Evolutionary conservation across 2,113 vertebrate genomes (phyloP), one percentile per base, ranked within the genome.

Genomic region (Chroicocephalus ridibundus): DNA sequence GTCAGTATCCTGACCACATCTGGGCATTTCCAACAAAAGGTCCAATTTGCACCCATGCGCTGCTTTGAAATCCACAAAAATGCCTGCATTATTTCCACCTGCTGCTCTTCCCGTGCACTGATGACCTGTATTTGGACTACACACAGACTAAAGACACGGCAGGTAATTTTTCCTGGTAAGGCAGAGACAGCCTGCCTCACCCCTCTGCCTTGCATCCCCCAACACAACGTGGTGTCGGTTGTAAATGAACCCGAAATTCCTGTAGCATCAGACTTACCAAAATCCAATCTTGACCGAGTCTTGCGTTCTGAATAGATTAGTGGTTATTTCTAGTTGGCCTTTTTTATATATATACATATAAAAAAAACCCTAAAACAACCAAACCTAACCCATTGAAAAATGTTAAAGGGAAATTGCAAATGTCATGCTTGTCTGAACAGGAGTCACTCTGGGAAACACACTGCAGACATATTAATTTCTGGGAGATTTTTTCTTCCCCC

Each of bases 331-430:
- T 42, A 27, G 11, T 29, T 40, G 15, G 8, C 21, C 5, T 13
- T 5, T 38, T n/a, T 24, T 51, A 58, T 16, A 12, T 47, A 47
- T 47, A 20, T 47, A 44, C 16, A 44, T 44, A 44, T 40, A 42
- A 42, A 42, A 46, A 38, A 38, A 38, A 38, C 9, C 36, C n/a
- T 38, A 84, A 49, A n/a, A n/a, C 19, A 26, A 47, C 20, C 47
- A 65, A 6, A 1, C 22, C 40, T 40, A 70, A 82, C 44, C 69
- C 49, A 82, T 0, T 61, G 77, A 95, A 92, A 96, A 94, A 92
- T 14, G 27, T 95, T 91, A 84, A 72, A 91, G 89, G 91, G 93
- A 94, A 97, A 95, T 96, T 92, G 57, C 36, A 77, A 93, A 93
- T 76, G 49, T 85, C 93, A 92, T 82, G 95, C 74, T 87, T 94